Evolutionary conservation across 2,888 invertebrate species (phyloP), one percentile per base, ranked within the genome.

Genomic region (Nomada goodeniana): DNA sequence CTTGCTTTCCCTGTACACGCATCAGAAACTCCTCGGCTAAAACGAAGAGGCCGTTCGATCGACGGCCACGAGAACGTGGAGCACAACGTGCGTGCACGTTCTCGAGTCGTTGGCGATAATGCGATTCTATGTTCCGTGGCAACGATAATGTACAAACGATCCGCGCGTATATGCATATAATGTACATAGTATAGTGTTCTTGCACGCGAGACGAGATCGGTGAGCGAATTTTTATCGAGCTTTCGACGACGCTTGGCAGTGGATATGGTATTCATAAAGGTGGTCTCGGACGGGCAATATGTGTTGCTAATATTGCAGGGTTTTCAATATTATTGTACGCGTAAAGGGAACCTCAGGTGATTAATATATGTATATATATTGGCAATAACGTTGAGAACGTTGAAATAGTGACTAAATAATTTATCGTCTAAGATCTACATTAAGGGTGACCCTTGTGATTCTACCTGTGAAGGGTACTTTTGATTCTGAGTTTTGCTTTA

Each of bases 1-100:
- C 73, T 84, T 83, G 23, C 68, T 85, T 81, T 80, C 81, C 85
- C 83, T 71, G 57, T 26, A 71, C 74, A 78, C 81, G 76, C 72
- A 76, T 68, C 79, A 77, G 44, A 81, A 87, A 82, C 75, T 76
- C 72, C 77, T 76, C 63, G 67, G 52, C 29, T 18, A 23, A 57
- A 70, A 60, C 63, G 57, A 57, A 79, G 52, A 29, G 23, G 23
- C 63, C 44, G 44, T 61, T 75, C 55, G 65, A 70, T 75, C 63
- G 70, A n/a, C 60, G 20, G 26, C 26, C 59, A 59, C 26, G 59
- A 26, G 44, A 70, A 42, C 13, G 23, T 53, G 26, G 55, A 52
- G 29, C 3, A 7, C 60, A 64, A 42, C 13, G 52, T 23, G 70
- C 60, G 18, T 36, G 29, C 50, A 50, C 60, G 55, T 78, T 47